Evolutionary conservation across 2,113 vertebrate genomes (phyloP).

Genomic region (Thunnus thynnus): DNA sequence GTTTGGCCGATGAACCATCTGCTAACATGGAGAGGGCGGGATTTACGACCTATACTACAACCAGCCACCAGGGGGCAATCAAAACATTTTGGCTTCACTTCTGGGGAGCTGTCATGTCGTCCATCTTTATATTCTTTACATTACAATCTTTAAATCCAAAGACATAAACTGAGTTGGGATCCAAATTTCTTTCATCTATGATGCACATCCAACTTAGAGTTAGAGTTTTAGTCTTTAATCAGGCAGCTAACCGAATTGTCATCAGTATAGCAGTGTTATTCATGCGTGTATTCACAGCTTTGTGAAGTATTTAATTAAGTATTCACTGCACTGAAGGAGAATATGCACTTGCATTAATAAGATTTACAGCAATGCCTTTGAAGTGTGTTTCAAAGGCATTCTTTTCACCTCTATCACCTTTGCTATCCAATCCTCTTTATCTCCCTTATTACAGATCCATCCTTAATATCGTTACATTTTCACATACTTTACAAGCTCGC

Average conservation of each 20-base stretch:
- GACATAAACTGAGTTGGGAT: not conserved
- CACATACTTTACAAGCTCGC: too few species aligned
- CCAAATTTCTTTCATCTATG: not conserved
- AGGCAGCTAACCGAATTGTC: not conserved
- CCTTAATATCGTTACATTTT: too few species aligned
- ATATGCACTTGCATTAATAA: constrained; percentile 19
- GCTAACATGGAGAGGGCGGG: too few species aligned
- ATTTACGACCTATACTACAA: too few species aligned
- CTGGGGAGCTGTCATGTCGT: too few species aligned
- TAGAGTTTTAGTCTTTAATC: not conserved
- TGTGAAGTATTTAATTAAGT: not conserved
- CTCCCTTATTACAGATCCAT: too few species aligned
- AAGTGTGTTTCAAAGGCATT: not conserved
- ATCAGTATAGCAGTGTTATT: not conserved
- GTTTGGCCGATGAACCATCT: too few species aligned
- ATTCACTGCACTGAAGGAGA: not conserved
- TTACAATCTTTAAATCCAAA: not conserved
- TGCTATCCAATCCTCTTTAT: too few species aligned
- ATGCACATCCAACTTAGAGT: not conserved
- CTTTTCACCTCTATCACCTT: not conserved
- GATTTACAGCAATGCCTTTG: not conserved
- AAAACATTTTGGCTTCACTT: too few species aligned
- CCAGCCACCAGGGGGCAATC: too few species aligned
- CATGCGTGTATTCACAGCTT: not conserved
- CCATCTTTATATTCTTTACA: too few species aligned